Evolutionary conservation across 2,113 vertebrate genomes (phyloP).

Genomic region (Apus apus): DNA sequence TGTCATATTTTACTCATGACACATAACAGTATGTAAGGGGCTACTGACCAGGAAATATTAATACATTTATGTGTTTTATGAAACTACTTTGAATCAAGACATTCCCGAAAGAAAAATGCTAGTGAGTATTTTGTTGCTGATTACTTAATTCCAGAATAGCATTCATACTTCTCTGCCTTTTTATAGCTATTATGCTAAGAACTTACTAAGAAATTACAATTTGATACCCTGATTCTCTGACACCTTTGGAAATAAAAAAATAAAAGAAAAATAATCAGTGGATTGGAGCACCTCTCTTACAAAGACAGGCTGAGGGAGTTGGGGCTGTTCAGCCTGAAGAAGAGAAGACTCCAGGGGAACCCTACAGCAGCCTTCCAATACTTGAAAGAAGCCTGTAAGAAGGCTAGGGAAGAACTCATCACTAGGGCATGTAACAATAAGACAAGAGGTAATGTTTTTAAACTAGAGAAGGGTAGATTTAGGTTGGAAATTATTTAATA

Average conservation of each 20-base stretch:
- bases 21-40: neutral
- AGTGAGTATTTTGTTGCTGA: neutral
- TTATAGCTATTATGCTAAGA: neutral
- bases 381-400: too few relatives aligned
- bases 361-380: too few relatives aligned
- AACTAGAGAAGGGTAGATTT: too few relatives aligned
- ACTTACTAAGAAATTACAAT: neutral
- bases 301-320: too few relatives aligned
- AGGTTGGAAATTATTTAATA: too few relatives aligned
- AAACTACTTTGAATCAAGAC: neutral
- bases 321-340: too few relatives aligned
- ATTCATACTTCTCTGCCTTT: neutral
- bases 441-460: too few relatives aligned
- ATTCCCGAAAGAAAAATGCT: neutral
- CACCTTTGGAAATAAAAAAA: neutral
- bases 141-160: neutral
- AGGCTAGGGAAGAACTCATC: too few relatives aligned
- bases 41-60: neutral
- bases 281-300: too few relatives aligned
- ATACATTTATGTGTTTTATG: neutral
- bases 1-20: slow-evolving; percentile 16
- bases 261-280: neutral
- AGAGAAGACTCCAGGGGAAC: too few relatives aligned
- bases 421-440: too few relatives aligned
- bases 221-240: neutral